phyloP scores from a whole-genome alignment of 2,113 vertebrate genomes.

The Aythya baeri region DNA sequence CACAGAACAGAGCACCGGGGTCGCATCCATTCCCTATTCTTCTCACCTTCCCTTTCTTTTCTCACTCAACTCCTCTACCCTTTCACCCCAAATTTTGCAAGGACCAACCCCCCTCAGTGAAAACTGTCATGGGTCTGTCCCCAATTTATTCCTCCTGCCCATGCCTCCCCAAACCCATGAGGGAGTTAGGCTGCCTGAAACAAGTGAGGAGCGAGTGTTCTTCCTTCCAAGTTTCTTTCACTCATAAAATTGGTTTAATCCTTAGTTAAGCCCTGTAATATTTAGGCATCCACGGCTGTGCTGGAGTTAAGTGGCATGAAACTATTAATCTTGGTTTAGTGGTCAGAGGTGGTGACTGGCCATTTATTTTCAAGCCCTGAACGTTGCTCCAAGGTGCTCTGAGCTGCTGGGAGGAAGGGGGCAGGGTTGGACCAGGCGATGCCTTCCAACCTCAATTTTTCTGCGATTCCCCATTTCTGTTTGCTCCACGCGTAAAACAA shows the following conservation, averaged over 20 bases:
- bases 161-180: neutral
- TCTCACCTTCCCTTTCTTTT: neutral
- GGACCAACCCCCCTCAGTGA: rapidly evolving
- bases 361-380: neutral
- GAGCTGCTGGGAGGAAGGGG: neutral
- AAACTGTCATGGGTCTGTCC: neutral
- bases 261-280: neutral
- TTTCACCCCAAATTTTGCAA: neutral
- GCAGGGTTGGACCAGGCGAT: neutral
- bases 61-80: rapidly evolving
- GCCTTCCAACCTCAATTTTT: neutral
- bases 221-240: neutral
- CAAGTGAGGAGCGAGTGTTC: neutral
- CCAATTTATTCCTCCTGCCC: neutral
- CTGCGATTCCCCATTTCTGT: neutral
- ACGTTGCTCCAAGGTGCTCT: neutral
- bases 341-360: neutral
- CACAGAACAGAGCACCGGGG: neutral
- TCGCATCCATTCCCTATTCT: neutral
- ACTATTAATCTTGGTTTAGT: conserved; percentile 10
- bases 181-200: neutral
- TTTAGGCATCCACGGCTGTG: neutral
- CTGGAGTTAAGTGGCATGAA: neutral
- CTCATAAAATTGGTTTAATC: neutral
- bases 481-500: neutral